phyloP scores from a whole-genome alignment of 2,888 invertebrate species.

The Glyphotaelius pellucidus region DNA sequence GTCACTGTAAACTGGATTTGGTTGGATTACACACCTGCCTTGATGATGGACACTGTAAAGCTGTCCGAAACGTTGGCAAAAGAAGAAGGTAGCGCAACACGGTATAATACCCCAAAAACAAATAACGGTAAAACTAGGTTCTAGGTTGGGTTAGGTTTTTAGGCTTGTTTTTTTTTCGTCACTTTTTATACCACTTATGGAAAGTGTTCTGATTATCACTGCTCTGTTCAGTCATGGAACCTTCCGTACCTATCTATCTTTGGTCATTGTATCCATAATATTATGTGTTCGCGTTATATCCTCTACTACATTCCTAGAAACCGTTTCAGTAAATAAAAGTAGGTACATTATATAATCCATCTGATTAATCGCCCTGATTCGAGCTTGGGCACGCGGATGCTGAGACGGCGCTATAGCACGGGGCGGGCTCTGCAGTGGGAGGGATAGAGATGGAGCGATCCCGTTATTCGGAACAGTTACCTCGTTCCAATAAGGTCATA shows the following conservation, averaged over 20 bases:
- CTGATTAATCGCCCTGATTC: slow-evolving; percentile 47
- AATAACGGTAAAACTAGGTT: too few species aligned
- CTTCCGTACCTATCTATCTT: background rate
- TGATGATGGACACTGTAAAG: too few species aligned
- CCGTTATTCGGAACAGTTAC: slow-evolving; percentile 64
- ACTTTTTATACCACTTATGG: too few species aligned
- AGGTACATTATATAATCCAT: background rate
- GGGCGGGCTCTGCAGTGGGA: slow-evolving; percentile 25
- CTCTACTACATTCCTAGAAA: background rate
- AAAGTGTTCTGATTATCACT: too few species aligned
- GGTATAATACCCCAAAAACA: too few species aligned
- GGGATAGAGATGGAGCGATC: slow-evolving; percentile 41
- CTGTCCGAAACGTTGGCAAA: too few species aligned
- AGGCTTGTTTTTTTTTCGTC: too few species aligned
- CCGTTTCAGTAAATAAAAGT: background rate
- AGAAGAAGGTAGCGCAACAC: too few species aligned
- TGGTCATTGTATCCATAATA: background rate
- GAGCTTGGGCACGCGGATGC: slow-evolving; percentile 48
- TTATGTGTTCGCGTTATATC: background rate
- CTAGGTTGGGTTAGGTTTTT: too few species aligned
- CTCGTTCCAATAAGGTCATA: slow-evolving; percentile 59
- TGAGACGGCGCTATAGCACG: slow-evolving; percentile 10
- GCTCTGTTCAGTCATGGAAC: too few species aligned
- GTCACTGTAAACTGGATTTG: too few species aligned
- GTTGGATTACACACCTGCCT: too few species aligned